A percentile compares a stretch with the other conserved stretches of the same genome.
Conservation (phyloP, 2,113 vertebrate genomes). For the Muntiacus muntjak region DNA sequence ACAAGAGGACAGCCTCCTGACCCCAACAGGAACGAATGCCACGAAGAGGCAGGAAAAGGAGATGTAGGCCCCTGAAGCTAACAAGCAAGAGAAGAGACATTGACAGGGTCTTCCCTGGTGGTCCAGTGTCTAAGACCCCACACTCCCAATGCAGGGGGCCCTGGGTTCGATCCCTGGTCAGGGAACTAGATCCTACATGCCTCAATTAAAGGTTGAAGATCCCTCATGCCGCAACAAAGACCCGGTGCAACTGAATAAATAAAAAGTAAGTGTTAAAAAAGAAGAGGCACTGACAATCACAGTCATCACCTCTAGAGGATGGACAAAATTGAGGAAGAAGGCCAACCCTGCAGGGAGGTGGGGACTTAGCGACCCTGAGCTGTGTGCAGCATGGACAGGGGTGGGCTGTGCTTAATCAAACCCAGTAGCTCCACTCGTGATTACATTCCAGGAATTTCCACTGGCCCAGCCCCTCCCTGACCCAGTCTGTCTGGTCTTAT, state of each 20-base stretch:
- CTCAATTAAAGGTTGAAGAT: not conserved
- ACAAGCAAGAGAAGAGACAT: not conserved
- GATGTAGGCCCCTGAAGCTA: not conserved
- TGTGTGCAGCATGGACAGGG: not conserved
- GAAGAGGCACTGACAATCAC: not conserved
- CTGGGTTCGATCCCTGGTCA: not conserved
- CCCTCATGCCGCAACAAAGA: not conserved
- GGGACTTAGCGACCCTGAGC: not conserved
- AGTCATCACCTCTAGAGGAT: not conserved
- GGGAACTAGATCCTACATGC: not conserved
- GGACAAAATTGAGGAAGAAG: not conserved
- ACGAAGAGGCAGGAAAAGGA: accelerated
- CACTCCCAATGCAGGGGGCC: not conserved
- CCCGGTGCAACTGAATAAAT: not conserved
- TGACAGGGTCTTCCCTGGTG: not conserved
- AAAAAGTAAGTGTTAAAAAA: not conserved
- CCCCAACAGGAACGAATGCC: too few species aligned
- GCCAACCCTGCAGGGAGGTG: not conserved
- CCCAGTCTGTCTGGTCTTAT: not conserved
- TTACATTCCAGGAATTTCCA: accelerated
- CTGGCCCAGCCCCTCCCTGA: not conserved
- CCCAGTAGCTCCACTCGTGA: not conserved
- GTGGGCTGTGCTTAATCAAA: not conserved
- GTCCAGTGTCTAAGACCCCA: not conserved
- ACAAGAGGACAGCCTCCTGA: accelerated